A percentile compares a stretch with the other conserved stretches of the same genome.
Evolutionary conservation across 2,888 invertebrate genomes (phyloP).

Genomic region (Yponomeuta cagnagella): DNA sequence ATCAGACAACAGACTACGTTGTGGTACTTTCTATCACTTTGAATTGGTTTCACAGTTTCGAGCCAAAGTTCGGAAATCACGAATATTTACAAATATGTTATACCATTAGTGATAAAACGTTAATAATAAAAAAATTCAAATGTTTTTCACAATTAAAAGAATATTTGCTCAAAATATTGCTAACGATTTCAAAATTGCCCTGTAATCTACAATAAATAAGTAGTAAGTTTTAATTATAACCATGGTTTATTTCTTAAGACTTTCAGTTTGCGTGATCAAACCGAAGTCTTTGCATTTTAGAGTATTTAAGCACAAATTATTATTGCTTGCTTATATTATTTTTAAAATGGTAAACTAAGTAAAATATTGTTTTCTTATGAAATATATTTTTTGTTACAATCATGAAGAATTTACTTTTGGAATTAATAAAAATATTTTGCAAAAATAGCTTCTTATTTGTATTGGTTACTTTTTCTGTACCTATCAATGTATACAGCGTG

Average conservation of each 20-base stretch:
- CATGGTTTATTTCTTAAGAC: not conserved
- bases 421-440: not conserved
- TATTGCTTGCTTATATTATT: not conserved
- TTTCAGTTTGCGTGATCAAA: not conserved
- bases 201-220: no score
- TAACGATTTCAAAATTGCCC: no score
- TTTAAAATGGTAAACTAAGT: not conserved
- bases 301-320: not conserved
- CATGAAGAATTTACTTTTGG: not conserved
- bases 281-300: not conserved
- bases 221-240: not conserved
- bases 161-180: no score
- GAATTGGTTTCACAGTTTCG: no score
- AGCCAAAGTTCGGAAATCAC: no score
- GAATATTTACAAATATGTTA: no score
- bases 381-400: constrained; percentile 1
- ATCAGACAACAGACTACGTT: no score
- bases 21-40: no score
- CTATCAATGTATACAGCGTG: no score
- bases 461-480: not conserved
- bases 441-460: not conserved
- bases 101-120: no score
- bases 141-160: no score
- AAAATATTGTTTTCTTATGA: not conserved
- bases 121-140: no score